Base-by-base conservation (phyloP, 2,888 invertebrate genomes). In the Hyposoter didymator region DNA sequence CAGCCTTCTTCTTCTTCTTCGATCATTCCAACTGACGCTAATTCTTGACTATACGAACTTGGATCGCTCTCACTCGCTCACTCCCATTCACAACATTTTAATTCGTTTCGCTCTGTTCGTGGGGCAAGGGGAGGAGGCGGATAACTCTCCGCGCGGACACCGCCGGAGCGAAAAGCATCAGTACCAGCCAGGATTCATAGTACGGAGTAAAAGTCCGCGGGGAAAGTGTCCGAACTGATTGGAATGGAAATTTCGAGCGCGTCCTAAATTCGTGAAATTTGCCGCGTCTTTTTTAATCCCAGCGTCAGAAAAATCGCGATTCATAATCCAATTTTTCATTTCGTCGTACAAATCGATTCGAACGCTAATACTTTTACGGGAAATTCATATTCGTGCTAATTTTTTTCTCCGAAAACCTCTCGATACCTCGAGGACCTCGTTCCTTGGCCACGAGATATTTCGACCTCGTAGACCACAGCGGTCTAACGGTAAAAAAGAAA, bases 211-310 rank as follows among this genome's bases (percentile, higher is more conserved):
- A 81, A 81, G 75, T 79, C 35, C 19, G 72, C 19, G 72, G 84
- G 84, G 80, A 84, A 84, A 76, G 84, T 80, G 72, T 84, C 17
- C 72, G 70, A 49, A 47, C 28, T 32, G 70, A 32, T 70, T 32
- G 45, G 17, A 17, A 28, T 19, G 47, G 8, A 49, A 47, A 22
- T 49, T 70, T 32, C 2, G 12, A 28, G 43, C 28, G 45, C 28
- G 47, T 28, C 32, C 32, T 49, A 28, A 32, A 49, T 70, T 47
- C 70, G 70, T 2, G 2, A 45, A 49, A 47, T 70, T 70, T 49
- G 43, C 47, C 28, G 2, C 35, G n/a, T 10, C 4, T 12, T 59
- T 59, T 22, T 59, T 52, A 6, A 1, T 14, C 2, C 14, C 7
- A 59, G 14, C 14, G 14, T 14, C 4, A 35, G 14, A 28, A 59